Base-by-base conservation (phyloP, 2,888 invertebrate genomes). In the Unio pictorum region DNA sequence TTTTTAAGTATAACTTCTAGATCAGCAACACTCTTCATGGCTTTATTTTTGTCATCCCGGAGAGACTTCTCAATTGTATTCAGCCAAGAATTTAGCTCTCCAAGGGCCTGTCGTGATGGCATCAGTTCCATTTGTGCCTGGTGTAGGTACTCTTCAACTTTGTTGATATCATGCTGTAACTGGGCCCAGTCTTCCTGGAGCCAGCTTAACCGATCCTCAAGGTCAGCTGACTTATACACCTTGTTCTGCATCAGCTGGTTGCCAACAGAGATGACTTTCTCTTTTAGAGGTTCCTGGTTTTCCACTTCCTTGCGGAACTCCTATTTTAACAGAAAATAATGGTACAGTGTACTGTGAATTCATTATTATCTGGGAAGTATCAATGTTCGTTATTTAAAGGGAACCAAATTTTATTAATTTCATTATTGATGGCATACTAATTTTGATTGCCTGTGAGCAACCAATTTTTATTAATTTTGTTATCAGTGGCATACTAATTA, bases 221-320 rank as follows among this genome's bases (percentile, higher is more conserved):
- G 75, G 20, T 79, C 81, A 7, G 77, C 72, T 1, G 81, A 81
- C 69, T 87, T 82, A 61, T 80, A 80, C 20, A 81, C 81, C 55
- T 83, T 73, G 66, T 80, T 81, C 59, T 83, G 78, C 55, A 82
- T 62, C 34, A 89, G 72, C 74, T 87, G 86, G 58, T 82, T 79
- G 20, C 88, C 89, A 45, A 84, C 79, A 5, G 78, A 81, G 55
- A 83, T 67, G 23, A 87, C 82, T 54, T 83, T 85, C 64, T 81
- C 79, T 68, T 86, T 88, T n/a, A 86, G 68, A 7, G 81, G 81
- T 56, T 78, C 72, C 73, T 88, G 84, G 68, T 81, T 80, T 64
- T 88, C 87, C 20, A 86, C 83, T 67, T 88, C 87, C 71, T 87
- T 88, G 7, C 85, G 82, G 83, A 89, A 87, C 73, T 88, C 87